phyloP scores from a whole-genome alignment of 1,140 invertebrate species.

The Apis dorsata region DNA sequence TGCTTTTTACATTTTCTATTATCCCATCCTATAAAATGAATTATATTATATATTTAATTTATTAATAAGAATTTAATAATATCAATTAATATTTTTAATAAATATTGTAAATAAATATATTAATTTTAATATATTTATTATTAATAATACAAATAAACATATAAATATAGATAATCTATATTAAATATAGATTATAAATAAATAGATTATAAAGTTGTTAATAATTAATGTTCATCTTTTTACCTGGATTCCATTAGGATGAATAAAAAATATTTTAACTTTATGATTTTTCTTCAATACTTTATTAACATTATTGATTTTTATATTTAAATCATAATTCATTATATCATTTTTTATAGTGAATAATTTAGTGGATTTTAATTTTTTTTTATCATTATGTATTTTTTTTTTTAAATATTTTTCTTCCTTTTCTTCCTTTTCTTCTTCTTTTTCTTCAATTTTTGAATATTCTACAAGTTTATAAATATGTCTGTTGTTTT shows the following conservation, averaged over 20 bases:
- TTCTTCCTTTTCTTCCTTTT: neutral
- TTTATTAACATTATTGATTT: conserved; percentile 83
- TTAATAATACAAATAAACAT: neutral
- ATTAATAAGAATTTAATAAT: neutral
- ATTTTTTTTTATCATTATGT: neutral
- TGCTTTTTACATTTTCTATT: conserved; percentile 79
- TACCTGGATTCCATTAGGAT: conserved; percentile 73
- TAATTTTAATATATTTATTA: conserved; percentile 24
- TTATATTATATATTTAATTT: neutral
- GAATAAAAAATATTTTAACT: conserved; percentile 82
- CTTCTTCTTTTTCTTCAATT: fast-evolving
- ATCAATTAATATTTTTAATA: neutral
- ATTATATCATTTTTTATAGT: conserved; percentile 22
- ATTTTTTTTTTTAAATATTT: neutral
- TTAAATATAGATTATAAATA: conserved; percentile 9
- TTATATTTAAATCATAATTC: conserved; percentile 66
- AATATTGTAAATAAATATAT: neutral
- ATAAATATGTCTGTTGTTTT: neutral
- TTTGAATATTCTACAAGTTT: neutral
- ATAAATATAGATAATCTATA: too few relatives aligned
- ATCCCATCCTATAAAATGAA: conserved; percentile 80
- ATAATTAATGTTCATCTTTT: conserved; percentile 55
- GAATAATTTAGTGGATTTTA: conserved; percentile 1
- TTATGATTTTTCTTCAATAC: conserved; percentile 83
- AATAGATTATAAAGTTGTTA: conserved; percentile 15